Percentiles rank a stretch among this genome's conserved stretches.
phyloP scores from a whole-genome alignment of 1,140 invertebrate species.

The Nasonia longicornis region DNA sequence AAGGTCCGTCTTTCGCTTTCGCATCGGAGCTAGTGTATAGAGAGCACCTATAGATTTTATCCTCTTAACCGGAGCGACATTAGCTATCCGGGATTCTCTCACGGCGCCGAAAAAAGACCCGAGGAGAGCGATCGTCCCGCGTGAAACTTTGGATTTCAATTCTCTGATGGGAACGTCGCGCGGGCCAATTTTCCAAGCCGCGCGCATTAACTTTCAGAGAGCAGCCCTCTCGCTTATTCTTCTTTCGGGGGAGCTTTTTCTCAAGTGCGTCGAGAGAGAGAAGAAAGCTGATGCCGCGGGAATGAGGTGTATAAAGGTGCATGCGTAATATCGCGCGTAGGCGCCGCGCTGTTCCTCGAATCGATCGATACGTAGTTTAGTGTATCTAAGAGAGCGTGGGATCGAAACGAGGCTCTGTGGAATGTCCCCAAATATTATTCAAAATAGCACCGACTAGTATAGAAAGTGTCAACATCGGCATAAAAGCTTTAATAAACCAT shows the following conservation, averaged over 20 bases:
- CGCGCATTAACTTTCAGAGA: constrained; percentile 28
- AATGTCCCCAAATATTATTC: no score
- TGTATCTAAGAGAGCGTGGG: constrained; percentile 21
- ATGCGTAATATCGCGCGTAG: neutral
- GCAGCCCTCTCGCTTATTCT: constrained; percentile 4
- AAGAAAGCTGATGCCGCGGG: no score
- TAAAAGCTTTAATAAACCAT: no score
- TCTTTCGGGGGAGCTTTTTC: neutral
- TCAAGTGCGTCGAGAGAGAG: neutral
- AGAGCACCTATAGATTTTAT: constrained; percentile 49
- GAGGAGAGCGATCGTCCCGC: constrained; percentile 4
- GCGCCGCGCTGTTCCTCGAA: constrained; percentile 27
- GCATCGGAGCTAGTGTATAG: neutral
- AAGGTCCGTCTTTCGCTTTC: neutral
- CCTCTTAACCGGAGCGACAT: constrained; percentile 48
- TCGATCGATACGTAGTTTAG: constrained; percentile 36
- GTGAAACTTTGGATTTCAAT: constrained; percentile 32
- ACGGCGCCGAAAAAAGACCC: constrained; percentile 35
- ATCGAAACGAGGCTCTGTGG: neutral
- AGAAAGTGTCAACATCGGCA: no score
- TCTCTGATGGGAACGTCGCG: constrained; percentile 24
- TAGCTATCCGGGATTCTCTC: constrained; percentile 49
- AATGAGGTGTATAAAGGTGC: neutral
- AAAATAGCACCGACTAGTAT: no score
- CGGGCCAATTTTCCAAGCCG: constrained; percentile 38